Conservation (phyloP, 2,797 vertebrate species). For the Sebastes oblongus region DNA sequence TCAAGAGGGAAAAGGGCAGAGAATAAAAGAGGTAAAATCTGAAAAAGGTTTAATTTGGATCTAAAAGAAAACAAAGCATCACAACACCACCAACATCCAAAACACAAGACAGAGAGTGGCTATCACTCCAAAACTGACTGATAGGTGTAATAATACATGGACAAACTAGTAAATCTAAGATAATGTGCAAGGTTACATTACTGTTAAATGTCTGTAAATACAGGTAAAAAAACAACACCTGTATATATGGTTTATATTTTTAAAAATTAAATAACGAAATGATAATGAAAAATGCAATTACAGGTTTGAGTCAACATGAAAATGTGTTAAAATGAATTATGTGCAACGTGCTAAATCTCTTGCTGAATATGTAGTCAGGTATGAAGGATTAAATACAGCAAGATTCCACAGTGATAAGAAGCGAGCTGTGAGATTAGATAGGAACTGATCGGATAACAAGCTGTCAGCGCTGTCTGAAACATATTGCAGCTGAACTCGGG, state of each 20-base stretch:
- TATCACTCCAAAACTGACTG: background rate
- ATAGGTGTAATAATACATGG: background rate
- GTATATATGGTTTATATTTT: background rate
- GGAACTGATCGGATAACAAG: constrained; percentile 62
- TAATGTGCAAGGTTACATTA: background rate
- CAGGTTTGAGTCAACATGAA: background rate
- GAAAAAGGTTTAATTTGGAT: background rate
- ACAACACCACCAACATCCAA: background rate
- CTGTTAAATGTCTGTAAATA: background rate
- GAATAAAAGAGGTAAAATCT: background rate
- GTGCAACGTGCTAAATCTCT: background rate
- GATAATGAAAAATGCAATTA: background rate
- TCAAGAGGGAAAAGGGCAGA: background rate
- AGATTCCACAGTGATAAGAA: constrained; percentile 48
- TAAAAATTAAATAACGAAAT: background rate
- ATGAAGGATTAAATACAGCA: constrained; percentile 47
- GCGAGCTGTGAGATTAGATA: constrained; percentile 64
- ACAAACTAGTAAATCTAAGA: background rate
- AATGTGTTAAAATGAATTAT: constrained; percentile 1
- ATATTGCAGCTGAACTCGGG: constrained; percentile 32
- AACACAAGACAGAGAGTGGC: background rate
- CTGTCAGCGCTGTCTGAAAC: constrained; percentile 51
- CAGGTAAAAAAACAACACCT: background rate
- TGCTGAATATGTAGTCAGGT: constrained; percentile 26
- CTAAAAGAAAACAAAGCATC: background rate